phyloP scores from a whole-genome alignment of 2,113 vertebrate species.

The Casuarius casuarius region DNA sequence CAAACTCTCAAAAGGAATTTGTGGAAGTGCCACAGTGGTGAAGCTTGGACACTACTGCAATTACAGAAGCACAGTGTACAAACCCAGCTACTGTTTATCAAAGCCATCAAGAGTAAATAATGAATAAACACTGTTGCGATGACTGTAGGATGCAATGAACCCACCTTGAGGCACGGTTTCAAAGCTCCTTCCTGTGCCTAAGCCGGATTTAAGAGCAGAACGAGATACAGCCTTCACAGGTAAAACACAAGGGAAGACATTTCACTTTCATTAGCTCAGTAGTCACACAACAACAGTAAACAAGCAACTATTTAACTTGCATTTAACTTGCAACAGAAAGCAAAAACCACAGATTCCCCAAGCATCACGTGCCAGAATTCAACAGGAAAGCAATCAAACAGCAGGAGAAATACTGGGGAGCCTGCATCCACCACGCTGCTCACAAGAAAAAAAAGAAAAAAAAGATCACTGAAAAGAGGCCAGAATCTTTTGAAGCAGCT shows the following conservation, averaged over 20 bases:
- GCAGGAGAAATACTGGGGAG: not conserved
- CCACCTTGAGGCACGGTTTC: not conserved
- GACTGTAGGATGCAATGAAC: accelerated
- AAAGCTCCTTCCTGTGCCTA: not conserved
- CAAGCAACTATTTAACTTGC: not conserved
- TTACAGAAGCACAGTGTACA: not conserved
- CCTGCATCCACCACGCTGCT: not conserved
- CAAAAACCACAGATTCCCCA: not conserved
- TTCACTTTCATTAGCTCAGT: not conserved
- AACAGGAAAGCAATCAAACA: not conserved
- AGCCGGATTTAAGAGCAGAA: not conserved
- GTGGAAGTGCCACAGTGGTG: not conserved
- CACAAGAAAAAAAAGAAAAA: not conserved
- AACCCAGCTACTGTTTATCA: not conserved
- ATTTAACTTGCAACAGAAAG: constrained; percentile 12
- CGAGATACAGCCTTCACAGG: not conserved
- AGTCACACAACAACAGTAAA: not conserved
- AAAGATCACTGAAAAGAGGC: not conserved
- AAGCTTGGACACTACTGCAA: not conserved
- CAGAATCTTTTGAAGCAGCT: constrained; percentile 25
- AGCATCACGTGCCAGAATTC: not conserved
- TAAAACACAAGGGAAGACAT: not conserved
- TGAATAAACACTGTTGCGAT: not conserved
- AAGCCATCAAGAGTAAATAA: not conserved
- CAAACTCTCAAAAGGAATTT: constrained; percentile 40